These are phyloP conservation scores for Oostethus manadensis DNA, from an alignment of 2,113 vertebrate species.

Conservation along the genomic window DNA sequence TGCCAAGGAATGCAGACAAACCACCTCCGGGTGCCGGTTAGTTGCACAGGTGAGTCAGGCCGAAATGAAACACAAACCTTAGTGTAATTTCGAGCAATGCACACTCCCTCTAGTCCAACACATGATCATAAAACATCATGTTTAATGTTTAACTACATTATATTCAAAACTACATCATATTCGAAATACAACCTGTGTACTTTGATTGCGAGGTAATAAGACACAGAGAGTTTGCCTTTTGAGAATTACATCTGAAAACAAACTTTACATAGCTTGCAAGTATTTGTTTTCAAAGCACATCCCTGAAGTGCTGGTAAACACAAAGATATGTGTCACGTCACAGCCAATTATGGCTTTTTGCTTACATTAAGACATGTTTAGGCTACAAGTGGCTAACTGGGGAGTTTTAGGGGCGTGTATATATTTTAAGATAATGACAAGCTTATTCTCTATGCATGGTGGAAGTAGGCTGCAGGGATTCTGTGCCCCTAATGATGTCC, in stretches of 20 bases:
- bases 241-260: conserved; percentile 5
- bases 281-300: neutral
- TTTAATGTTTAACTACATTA: neutral
- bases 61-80: neutral
- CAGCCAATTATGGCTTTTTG: neutral
- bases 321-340: neutral
- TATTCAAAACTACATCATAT: no score
- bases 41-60: conserved; percentile 28
- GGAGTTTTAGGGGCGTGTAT: conserved; percentile 8
- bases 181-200: conserved; percentile 1
- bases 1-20: conserved; percentile 47
- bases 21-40: conserved; percentile 12
- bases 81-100: conserved; percentile 20
- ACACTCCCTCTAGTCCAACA: conserved; percentile 13
- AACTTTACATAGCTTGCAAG: neutral
- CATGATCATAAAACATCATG: conserved; percentile 6
- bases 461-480: neutral
- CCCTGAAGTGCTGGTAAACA: neutral
- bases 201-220: conserved; percentile 6
- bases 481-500: neutral
- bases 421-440: conserved; percentile 1
- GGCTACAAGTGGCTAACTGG: neutral
- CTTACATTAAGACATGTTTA: neutral
- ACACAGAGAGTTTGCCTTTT: conserved; percentile 6
- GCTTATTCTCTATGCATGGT: conserved; percentile 3